Evolutionary conservation across 2,888 invertebrate genomes (phyloP).

Genomic region (Anthophora plumipes): DNA sequence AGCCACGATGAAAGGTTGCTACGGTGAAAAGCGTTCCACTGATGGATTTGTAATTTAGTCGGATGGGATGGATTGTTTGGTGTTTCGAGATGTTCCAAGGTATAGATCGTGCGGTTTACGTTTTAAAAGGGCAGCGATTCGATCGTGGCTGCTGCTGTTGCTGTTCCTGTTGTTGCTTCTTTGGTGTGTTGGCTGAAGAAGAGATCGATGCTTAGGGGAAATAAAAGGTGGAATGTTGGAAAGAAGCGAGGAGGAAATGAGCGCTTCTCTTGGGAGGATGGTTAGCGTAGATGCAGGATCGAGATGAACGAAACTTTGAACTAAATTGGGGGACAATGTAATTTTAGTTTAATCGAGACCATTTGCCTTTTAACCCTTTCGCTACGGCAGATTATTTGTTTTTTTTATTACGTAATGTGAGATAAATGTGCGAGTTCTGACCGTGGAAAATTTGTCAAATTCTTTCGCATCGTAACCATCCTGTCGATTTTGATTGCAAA

Average conservation of each 20-base stretch:
- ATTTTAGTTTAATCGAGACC: background rate
- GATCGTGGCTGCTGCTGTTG: conserved; percentile 1
- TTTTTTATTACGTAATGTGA: too few species aligned
- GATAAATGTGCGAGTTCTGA: too few species aligned
- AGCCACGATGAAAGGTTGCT: conserved; percentile 26
- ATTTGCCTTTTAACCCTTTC: background rate
- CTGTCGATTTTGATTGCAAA: too few species aligned
- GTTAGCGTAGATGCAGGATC: background rate
- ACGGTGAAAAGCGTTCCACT: conserved; percentile 40
- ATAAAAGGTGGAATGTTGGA: conserved; percentile 7
- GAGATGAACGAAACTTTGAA: background rate
- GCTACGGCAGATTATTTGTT: too few species aligned
- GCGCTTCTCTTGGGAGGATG: background rate
- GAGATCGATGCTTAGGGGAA: background rate
- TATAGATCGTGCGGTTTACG: background rate
- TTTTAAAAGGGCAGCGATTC: background rate
- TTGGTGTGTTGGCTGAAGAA: background rate
- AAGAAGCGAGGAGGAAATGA: conserved; percentile 8
- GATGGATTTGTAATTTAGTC: conserved; percentile 55
- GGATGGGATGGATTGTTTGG: conserved; percentile 26
- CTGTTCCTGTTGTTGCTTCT: background rate
- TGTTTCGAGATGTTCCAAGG: conserved; percentile 3
- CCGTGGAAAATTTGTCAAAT: too few species aligned
- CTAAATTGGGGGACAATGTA: background rate
- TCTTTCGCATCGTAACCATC: too few species aligned